A percentile compares a stretch with the other conserved stretches of the same genome.
These are phyloP conservation scores for Galendromus occidentalis DNA, from an alignment of 1,140 invertebrate genomes.

Conservation along the genomic window DNA sequence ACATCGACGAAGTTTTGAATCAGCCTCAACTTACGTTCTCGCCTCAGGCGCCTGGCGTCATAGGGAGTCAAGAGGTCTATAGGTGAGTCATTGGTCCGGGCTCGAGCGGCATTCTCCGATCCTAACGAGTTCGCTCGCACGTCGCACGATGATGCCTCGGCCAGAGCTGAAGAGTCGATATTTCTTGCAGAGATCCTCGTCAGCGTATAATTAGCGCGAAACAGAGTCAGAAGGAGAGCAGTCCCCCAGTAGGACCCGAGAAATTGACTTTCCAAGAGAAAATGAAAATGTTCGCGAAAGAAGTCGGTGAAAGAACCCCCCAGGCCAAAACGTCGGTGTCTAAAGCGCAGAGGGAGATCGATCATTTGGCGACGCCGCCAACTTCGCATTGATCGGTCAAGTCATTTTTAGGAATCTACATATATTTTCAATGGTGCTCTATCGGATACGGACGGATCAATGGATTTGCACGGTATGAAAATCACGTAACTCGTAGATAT, in stretches of 20 bases:
- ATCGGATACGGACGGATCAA: too few species aligned
- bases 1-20: slow-evolving; percentile 22
- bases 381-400: neutral
- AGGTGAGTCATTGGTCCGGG: slow-evolving; percentile 33
- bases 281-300: slow-evolving; percentile 91
- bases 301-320: slow-evolving; percentile 45
- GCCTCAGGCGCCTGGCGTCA: slow-evolving; percentile 48
- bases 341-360: slow-evolving; percentile 14
- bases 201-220: slow-evolving; percentile 35
- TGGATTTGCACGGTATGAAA: too few species aligned
- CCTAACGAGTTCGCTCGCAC: neutral
- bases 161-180: neutral
- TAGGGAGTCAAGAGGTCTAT: slow-evolving; percentile 81
- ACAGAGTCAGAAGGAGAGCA: slow-evolving; percentile 42
- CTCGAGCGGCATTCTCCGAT: neutral
- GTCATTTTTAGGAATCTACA: too few species aligned
- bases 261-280: slow-evolving; percentile 82
- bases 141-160: too few species aligned
- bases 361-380: neutral
- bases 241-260: slow-evolving; percentile 50
- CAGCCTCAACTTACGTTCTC: slow-evolving; percentile 14
- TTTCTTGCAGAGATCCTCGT: slow-evolving; percentile 48
- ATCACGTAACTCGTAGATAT: too few species aligned
- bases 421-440: too few species aligned
- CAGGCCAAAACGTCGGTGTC: slow-evolving; percentile 12